Evolutionary conservation across 2,888 invertebrate genomes (phyloP).

Genomic region (Sarcophaga caerulescens): DNA sequence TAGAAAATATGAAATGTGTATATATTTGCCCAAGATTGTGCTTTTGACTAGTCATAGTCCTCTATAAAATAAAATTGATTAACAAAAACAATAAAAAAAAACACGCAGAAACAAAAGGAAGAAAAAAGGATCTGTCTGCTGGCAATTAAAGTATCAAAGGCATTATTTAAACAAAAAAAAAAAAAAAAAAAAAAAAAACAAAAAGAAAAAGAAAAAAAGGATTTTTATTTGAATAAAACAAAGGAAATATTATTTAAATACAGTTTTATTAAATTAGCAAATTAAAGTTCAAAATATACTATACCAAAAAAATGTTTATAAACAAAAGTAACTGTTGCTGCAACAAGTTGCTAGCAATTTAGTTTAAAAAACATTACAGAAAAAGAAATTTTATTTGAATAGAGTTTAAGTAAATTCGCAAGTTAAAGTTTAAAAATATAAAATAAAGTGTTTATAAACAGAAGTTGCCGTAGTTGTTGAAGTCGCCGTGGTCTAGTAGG

Average conservation of each 20-base stretch:
- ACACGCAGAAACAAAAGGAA: neutral
- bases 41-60: conserved; percentile 44
- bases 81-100: conserved; percentile 45
- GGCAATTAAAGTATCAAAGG: conserved; percentile 59
- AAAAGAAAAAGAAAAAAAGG: conserved; percentile 4
- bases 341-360: neutral
- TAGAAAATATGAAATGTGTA: conserved; percentile 68
- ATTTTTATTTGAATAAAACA: conserved; percentile 34
- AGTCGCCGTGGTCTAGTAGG: too few relatives aligned
- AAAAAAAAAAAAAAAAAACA: conserved; percentile 7
- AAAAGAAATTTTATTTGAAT: neutral
- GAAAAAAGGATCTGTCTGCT: conserved; percentile 50
- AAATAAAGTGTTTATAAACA: too few relatives aligned
- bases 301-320: neutral
- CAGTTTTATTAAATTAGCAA: conserved; percentile 29
- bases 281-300: neutral
- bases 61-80: conserved; percentile 59
- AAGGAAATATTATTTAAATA: conserved; percentile 18
- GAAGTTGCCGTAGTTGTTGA: too few relatives aligned
- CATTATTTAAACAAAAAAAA: neutral
- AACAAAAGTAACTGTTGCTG: conserved; percentile 30
- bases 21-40: conserved; percentile 60
- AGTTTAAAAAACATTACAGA: neutral
- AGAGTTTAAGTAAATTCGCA: too few relatives aligned
- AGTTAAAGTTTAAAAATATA: too few relatives aligned